These are phyloP conservation scores for Oreochromis niloticus DNA, from an alignment of 2,113 vertebrate species.

Conservation along the genomic window DNA sequence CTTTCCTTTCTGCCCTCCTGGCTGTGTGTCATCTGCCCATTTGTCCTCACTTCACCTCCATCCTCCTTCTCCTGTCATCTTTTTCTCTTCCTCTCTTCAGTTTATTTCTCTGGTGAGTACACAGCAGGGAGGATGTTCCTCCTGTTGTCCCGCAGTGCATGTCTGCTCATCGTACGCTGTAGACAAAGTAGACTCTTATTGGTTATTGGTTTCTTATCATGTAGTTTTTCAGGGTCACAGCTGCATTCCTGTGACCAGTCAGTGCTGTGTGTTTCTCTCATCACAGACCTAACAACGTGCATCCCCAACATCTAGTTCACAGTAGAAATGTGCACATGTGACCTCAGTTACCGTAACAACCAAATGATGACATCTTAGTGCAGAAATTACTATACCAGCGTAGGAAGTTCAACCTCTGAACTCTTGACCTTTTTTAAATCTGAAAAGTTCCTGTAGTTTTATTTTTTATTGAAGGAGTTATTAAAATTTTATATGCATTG, in stretches of 20 bases:
- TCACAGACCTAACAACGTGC: background rate
- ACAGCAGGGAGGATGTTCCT: conserved; percentile 9
- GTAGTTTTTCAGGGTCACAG: background rate
- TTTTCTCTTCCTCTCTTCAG: conserved; percentile 81
- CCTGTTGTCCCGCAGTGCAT: conserved; percentile 21
- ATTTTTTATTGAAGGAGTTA: background rate
- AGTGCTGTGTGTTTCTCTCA: background rate
- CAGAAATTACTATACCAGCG: background rate
- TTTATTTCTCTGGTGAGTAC: conserved; percentile 98
- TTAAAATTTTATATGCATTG: background rate
- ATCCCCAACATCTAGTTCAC: background rate
- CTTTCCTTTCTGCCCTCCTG: conserved; percentile 42
- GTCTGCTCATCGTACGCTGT: conserved; percentile 14
- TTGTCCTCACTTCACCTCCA: conserved; percentile 31
- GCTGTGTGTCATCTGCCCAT: conserved; percentile 18
- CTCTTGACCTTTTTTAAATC: background rate
- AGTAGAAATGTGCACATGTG: background rate
- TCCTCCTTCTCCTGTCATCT: conserved; percentile 13
- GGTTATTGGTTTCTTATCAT: conserved; percentile 15
- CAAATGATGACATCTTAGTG: background rate
- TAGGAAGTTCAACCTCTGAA: background rate
- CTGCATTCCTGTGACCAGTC: background rate
- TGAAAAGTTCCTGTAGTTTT: background rate
- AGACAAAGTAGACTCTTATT: conserved; percentile 44
- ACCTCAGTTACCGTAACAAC: background rate